Conservation (phyloP, 2,113 vertebrate species). For the Gulo gulo region DNA sequence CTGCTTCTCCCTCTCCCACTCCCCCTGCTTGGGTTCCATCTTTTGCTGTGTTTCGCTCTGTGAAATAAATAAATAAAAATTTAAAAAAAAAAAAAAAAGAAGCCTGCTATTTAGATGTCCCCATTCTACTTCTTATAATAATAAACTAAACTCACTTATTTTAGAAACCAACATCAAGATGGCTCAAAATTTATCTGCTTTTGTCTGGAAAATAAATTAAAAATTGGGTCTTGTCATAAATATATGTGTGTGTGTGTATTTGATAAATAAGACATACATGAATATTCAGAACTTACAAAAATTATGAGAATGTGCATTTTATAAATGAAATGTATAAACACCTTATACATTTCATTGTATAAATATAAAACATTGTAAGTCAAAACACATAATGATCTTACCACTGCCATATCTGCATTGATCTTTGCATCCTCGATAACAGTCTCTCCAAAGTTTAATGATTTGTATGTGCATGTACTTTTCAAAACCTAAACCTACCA, state of each 20-base stretch:
- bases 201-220: constrained; percentile 23
- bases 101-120: neutral
- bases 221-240: neutral
- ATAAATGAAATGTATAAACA: neutral
- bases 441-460: neutral
- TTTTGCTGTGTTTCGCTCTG: too few species aligned
- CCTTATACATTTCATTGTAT: neutral
- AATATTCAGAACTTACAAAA: constrained; percentile 1
- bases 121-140: constrained; percentile 24
- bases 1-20: too few species aligned
- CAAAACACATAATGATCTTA: neutral
- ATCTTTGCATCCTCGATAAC: neutral
- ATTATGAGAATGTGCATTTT: neutral
- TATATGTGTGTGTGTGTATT: neutral
- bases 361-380: neutral
- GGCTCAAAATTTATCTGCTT: neutral
- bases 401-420: neutral
- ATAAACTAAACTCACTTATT: neutral
- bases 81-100: neutral
- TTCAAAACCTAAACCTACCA: neutral
- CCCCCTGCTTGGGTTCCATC: too few species aligned
- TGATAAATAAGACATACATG: neutral
- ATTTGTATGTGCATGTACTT: neutral
- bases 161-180: neutral
- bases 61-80: too few species aligned